Percentiles rank a stretch among this genome's conserved stretches.
Evolutionary conservation across 2,888 invertebrate genomes (phyloP).

Genomic region (Habroteleia sp.): DNA sequence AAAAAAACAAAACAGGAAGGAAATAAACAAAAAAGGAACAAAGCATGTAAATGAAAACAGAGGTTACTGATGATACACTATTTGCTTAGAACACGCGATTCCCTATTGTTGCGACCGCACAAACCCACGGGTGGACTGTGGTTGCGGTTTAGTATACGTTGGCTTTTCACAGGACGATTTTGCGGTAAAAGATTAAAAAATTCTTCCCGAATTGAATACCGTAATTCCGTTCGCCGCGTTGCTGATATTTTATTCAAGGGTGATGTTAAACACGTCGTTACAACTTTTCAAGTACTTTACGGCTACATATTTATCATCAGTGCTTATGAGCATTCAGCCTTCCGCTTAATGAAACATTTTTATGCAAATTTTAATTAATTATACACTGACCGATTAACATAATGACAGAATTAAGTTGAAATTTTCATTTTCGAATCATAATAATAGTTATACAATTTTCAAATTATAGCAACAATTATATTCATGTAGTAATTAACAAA

Average conservation of each 20-base stretch:
- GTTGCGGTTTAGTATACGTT: slow-evolving; percentile 59
- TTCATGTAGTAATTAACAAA: too few relatives aligned
- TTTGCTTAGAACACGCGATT: slow-evolving; percentile 63
- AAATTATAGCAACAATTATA: too few relatives aligned
- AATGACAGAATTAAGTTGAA: too few relatives aligned
- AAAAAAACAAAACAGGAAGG: slow-evolving; percentile 7
- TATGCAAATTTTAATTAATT: background rate
- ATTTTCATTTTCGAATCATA: too few relatives aligned
- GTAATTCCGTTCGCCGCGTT: slow-evolving; percentile 50
- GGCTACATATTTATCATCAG: slow-evolving; percentile 22
- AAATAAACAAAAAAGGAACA: slow-evolving; percentile 25
- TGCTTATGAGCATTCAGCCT: slow-evolving; percentile 1
- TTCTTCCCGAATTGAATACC: slow-evolving; percentile 54
- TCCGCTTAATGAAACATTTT: background rate
- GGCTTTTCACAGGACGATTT: slow-evolving; percentile 58
- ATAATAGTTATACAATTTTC: too few relatives aligned
- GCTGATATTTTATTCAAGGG: slow-evolving; percentile 57
- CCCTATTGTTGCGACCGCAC: slow-evolving; percentile 61
- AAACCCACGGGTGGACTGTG: slow-evolving; percentile 57
- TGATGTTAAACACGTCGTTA: slow-evolving; percentile 46
- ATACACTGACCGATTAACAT: background rate
- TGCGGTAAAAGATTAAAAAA: slow-evolving; percentile 61
- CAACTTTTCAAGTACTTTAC: slow-evolving; percentile 37
- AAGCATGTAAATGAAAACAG: slow-evolving; percentile 58
- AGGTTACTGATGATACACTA: slow-evolving; percentile 60